Evolutionary conservation across 2,113 vertebrate species (phyloP).

Genomic region (Tychaedon coryphoeus): DNA sequence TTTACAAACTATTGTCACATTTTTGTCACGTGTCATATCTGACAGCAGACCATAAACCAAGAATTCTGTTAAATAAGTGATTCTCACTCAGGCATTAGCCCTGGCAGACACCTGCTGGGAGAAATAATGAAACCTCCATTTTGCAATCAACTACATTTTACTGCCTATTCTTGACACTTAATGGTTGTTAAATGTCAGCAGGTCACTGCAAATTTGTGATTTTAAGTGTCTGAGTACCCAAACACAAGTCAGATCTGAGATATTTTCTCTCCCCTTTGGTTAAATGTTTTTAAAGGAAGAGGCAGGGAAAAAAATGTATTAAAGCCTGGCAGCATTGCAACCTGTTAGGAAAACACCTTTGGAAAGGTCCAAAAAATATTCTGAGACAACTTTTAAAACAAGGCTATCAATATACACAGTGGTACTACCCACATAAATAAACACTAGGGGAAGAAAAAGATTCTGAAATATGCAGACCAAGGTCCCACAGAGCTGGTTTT

Average conservation of each 20-base stretch:
- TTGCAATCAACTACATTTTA: conserved; percentile 43
- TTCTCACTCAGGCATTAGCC: conserved; percentile 22
- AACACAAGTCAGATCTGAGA: background rate
- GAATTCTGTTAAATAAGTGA: conserved; percentile 52
- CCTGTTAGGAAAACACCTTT: background rate
- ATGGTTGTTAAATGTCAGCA: conserved; percentile 16
- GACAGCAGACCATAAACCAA: conserved; percentile 42
- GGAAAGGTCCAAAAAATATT: background rate
- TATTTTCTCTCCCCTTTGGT: background rate
- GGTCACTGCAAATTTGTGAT: conserved; percentile 44
- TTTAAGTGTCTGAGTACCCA: conserved; percentile 39
- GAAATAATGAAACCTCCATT: conserved; percentile 50
- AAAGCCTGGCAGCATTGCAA: background rate
- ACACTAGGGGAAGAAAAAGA: background rate
- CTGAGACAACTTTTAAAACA: background rate
- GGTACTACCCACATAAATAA: background rate
- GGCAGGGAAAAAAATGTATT: background rate
- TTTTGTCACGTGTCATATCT: conserved; percentile 31
- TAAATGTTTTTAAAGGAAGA: background rate
- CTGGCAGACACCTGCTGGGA: conserved; percentile 50
- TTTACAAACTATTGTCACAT: conserved; percentile 13
- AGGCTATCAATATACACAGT: background rate
- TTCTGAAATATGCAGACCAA: background rate
- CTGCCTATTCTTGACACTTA: conserved; percentile 42
- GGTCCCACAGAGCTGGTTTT: accelerated